Evolutionary conservation across 2,113 vertebrate species (phyloP).

Genomic region (Origma solitaria): DNA sequence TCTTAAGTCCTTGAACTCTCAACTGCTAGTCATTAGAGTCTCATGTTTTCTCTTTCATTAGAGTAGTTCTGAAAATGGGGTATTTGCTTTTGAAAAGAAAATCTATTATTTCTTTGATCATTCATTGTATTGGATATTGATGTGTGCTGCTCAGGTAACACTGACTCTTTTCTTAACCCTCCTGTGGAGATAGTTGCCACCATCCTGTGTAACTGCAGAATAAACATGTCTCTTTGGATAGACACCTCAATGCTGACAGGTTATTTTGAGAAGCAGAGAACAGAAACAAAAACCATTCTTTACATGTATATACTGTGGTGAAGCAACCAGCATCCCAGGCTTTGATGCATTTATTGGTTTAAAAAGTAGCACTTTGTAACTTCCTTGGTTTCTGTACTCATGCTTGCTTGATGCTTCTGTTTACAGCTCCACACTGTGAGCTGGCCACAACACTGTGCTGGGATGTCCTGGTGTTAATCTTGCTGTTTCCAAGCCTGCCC

Average conservation of each 20-base stretch:
- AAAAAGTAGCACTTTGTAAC: neutral
- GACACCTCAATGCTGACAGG: neutral
- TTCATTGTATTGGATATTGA: neutral
- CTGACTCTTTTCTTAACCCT: neutral
- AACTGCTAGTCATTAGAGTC: neutral
- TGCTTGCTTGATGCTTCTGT: neutral
- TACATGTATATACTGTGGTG: rapidly evolving
- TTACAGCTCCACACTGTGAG: neutral
- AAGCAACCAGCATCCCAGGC: neutral
- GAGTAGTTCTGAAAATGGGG: neutral
- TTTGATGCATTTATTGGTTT: neutral
- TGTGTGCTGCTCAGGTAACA: neutral
- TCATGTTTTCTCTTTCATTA: neutral
- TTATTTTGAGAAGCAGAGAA: neutral
- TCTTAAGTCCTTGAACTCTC: neutral
- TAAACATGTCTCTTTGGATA: neutral
- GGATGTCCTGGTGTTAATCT: neutral
- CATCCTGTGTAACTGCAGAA: neutral
- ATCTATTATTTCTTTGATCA: neutral
- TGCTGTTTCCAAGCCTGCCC: neutral
- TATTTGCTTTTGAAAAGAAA: neutral
- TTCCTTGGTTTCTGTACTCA: neutral
- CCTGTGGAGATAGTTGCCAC: neutral
- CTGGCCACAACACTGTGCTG: neutral
- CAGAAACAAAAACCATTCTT: neutral